phyloP scores from a whole-genome alignment of 2,888 invertebrate genomes.

The Alviniconcha strummeri region DNA sequence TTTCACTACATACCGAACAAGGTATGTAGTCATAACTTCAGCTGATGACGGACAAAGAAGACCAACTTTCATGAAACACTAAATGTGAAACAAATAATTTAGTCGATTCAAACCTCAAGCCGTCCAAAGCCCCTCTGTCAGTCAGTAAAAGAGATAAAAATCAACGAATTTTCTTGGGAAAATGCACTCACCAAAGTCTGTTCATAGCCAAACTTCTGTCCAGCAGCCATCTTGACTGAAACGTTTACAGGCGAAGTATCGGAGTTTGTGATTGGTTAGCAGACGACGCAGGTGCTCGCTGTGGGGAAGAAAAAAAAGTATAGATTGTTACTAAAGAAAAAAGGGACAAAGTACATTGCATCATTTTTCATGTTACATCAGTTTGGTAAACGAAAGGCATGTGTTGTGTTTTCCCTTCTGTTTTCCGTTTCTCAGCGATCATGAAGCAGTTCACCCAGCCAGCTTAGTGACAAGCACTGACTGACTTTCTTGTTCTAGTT shows the following conservation, averaged over 20 bases:
- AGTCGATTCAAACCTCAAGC: too few species aligned
- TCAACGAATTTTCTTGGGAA: too few species aligned
- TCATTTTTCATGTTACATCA: not conserved
- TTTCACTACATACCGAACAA: not conserved
- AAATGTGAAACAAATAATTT: too few species aligned
- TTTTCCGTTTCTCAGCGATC: not conserved
- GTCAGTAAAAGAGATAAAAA: too few species aligned
- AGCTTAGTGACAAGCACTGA: not conserved
- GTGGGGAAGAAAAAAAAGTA: not conserved
- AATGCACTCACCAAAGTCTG: constrained; percentile 53
- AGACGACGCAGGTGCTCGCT: constrained; percentile 11
- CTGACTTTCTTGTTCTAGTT: too few species aligned
- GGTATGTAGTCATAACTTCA: too few species aligned
- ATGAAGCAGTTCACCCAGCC: not conserved
- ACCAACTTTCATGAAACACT: too few species aligned
- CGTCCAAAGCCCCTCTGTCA: too few species aligned
- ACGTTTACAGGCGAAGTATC: constrained; percentile 7
- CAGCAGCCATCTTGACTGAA: constrained; percentile 40
- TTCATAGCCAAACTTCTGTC: constrained; percentile 51
- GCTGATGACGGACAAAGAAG: too few species aligned
- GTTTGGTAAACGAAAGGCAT: not conserved
- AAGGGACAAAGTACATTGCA: not conserved
- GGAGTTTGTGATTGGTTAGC: constrained; percentile 9
- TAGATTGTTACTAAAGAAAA: too few species aligned
- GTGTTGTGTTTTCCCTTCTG: not conserved